phyloP scores from a whole-genome alignment of 2,113 vertebrate genomes.

The Dolichotis patagonum region DNA sequence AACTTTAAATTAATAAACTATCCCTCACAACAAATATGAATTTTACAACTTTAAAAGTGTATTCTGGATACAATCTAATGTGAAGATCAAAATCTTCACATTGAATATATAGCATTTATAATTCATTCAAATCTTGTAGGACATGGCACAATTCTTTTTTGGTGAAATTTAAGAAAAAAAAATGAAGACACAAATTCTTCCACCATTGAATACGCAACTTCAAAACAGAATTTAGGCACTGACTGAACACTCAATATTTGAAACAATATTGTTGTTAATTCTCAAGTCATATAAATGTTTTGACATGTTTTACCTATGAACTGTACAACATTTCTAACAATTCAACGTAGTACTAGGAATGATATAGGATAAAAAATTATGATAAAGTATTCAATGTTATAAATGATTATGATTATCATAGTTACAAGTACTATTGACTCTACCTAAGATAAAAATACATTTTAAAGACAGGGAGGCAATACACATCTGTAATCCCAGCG shows the following conservation, averaged over 20 bases:
- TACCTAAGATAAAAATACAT: background rate
- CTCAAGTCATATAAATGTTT: conserved; percentile 26
- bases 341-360: conserved; percentile 12
- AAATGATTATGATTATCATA: background rate
- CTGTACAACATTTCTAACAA: conserved; percentile 34
- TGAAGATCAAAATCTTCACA: conserved; percentile 21
- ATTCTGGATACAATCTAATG: conserved; percentile 25
- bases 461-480: background rate
- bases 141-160: background rate
- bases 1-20: background rate
- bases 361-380: conserved; percentile 17
- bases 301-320: background rate
- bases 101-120: conserved; percentile 3
- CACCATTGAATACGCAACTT: background rate
- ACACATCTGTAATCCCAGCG: background rate
- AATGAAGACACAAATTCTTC: conserved; percentile 20
- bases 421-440: background rate
- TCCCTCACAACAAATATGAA: background rate
- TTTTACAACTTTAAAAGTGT: background rate
- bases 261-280: conserved; percentile 4
- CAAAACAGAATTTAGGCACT: conserved; percentile 3
- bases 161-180: conserved; percentile 41
- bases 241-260: background rate
- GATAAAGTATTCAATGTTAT: conserved; percentile 5
- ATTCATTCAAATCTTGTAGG: conserved; percentile 5